phyloP scores from a whole-genome alignment of 1,140 invertebrate genomes.

The Drosophila equinoxialis region DNA sequence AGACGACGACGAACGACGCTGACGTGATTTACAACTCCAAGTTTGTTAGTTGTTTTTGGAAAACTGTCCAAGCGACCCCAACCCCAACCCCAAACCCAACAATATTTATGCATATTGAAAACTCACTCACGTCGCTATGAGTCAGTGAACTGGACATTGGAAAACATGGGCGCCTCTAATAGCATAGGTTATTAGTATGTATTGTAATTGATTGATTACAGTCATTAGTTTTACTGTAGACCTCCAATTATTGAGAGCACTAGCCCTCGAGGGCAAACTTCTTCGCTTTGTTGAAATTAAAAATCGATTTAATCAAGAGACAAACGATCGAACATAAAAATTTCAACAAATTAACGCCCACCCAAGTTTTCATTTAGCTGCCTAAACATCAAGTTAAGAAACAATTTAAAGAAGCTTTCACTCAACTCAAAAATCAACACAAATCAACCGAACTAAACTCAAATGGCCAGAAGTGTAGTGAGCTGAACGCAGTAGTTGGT shows the following conservation, averaged over 20 bases:
- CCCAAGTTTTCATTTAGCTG: conserved; percentile 7
- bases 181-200: conserved; percentile 55
- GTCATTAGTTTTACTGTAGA: conserved; percentile 31
- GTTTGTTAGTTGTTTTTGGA: conserved; percentile 35
- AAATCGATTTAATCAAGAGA: conserved; percentile 12
- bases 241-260: background rate
- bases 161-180: conserved; percentile 48
- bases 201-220: conserved; percentile 63
- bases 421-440: background rate
- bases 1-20: conserved; percentile 37
- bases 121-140: conserved; percentile 61
- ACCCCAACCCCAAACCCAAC: too few relatives aligned
- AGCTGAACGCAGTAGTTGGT: background rate
- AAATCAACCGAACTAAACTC: background rate
- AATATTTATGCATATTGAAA: conserved; percentile 54
- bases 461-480: background rate
- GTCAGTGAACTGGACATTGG: conserved; percentile 38
- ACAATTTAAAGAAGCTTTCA: background rate
- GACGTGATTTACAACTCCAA: conserved; percentile 64
- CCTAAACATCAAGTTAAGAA: background rate
- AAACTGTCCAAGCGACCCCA: conserved; percentile 30
- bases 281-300: background rate
- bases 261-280: background rate
- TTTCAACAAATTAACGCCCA: conserved; percentile 46
- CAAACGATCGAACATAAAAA: background rate